These are phyloP conservation scores for Onychomys arenicola DNA, from an alignment of 2,797 vertebrate species.

Conservation along the genomic window DNA sequence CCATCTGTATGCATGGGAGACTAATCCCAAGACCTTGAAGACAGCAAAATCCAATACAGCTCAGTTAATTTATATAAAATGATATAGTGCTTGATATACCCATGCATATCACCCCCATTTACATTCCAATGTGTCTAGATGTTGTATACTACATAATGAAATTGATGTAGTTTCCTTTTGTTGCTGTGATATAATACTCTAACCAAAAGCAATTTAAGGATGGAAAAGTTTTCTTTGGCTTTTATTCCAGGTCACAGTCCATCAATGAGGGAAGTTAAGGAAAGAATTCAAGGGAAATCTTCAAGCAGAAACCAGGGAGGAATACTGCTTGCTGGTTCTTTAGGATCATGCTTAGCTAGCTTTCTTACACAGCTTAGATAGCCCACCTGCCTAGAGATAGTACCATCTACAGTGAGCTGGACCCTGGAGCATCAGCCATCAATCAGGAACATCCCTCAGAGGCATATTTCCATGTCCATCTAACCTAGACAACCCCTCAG, in stretches of 20 bases:
- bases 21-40: background rate
- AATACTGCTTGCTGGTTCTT: background rate
- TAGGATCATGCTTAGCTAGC: background rate
- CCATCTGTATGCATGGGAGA: background rate
- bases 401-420: background rate
- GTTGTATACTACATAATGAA: background rate
- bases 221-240: background rate
- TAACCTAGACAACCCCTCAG: background rate
- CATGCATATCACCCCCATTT: background rate
- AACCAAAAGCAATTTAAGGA: background rate
- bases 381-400: background rate
- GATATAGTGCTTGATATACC: background rate
- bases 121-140: background rate
- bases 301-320: background rate
- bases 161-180: background rate
- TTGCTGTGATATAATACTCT: background rate
- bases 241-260: background rate
- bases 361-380: background rate
- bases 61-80: background rate
- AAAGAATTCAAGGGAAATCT: background rate
- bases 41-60: background rate
- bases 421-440: background rate
- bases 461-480: background rate
- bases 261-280: background rate
- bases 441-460: background rate